Evolutionary conservation across 2,113 vertebrate species (phyloP), one percentile per base, ranked within the genome.

Genomic region (Aegotheles bennettii): DNA sequence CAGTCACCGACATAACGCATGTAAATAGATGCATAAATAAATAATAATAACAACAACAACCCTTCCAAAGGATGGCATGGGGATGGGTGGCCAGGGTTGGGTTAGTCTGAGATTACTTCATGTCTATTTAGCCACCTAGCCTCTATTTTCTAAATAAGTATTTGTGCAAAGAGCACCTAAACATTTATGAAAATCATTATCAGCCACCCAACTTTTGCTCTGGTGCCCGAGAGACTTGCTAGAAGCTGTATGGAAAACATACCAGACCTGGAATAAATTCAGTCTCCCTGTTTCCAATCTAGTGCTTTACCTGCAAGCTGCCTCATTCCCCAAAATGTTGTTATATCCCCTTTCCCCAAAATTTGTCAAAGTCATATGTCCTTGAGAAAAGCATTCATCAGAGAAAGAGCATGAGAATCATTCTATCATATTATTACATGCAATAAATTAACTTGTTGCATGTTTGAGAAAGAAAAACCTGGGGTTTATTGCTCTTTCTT

Each of bases 371-470:
- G 81, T 76, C 23, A 15, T 48, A 70, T 68, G 43, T 94, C 16
- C 48, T 78, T 76, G 50, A 87, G 45, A 73, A 87, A 73, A 76
- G 4, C 31, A 21, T 57, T 85, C 21, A 67, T 82, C 61, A 92
- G 63, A 90, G 70, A 57, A 83, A 84, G 42, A 51, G 25, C 11
- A 16, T 8, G 29, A 69, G 50, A 85, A 48, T 92, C 80, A 54
- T 78, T 84, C 7, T 54, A 59, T 91, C 69, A 57, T 68, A 42
- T 54, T 89, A 60, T 74, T 87, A 89, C 79, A 69, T 47, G 67
- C 43, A 61, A 61, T 82, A 95, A 94, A 95, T 94, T 93, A 92
- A 91, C 38, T 89, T 90, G 77, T 94, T 3, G 4, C 48, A 23
- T 56, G 28, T 25, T 84, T 50, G 19, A 36, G 63, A 70, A 84